These are phyloP conservation scores for Dynastes hyllus DNA, from an alignment of 2,888 invertebrate species.

Conservation along the genomic window DNA sequence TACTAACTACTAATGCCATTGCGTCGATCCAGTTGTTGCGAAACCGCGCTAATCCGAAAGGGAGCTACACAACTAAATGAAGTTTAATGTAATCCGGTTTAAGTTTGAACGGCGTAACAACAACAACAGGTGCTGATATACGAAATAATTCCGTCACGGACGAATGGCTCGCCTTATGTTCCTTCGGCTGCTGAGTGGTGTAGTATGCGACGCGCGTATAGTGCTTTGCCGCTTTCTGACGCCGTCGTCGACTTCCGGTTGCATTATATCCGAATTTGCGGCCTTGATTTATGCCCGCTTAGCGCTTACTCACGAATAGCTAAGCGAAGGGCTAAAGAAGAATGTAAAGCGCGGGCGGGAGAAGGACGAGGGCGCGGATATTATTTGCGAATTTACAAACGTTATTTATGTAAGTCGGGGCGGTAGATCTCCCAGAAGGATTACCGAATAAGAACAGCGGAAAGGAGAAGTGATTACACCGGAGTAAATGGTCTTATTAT, in stretches of 20 bases:
- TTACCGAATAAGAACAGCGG: too few species aligned
- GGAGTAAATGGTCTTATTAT: too few species aligned
- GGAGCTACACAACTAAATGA: constrained; percentile 58
- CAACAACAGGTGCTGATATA: constrained; percentile 60
- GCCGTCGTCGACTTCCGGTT: constrained; percentile 27
- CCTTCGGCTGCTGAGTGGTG: neutral
- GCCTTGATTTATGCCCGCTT: constrained; percentile 24
- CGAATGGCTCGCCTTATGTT: constrained; percentile 6
- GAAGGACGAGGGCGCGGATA: too few species aligned
- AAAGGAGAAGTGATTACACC: too few species aligned
- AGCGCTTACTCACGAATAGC: neutral
- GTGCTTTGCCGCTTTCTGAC: neutral
- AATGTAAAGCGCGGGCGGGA: too few species aligned
- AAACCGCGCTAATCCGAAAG: constrained; percentile 57
- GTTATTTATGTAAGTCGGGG: too few species aligned
- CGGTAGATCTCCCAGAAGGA: too few species aligned
- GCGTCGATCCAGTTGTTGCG: constrained; percentile 49
- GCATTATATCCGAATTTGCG: constrained; percentile 44
- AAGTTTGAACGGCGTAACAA: constrained; percentile 50
- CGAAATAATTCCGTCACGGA: constrained; percentile 47
- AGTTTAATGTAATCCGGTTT: constrained; percentile 61
- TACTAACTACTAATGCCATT: too few species aligned
- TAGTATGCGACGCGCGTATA: neutral
- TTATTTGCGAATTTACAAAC: too few species aligned
- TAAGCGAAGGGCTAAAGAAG: too few species aligned